A percentile compares a stretch with the other conserved stretches of the same genome.
Evolutionary conservation across 1,140 invertebrate species (phyloP).

Genomic region (Drosophila truncata): DNA sequence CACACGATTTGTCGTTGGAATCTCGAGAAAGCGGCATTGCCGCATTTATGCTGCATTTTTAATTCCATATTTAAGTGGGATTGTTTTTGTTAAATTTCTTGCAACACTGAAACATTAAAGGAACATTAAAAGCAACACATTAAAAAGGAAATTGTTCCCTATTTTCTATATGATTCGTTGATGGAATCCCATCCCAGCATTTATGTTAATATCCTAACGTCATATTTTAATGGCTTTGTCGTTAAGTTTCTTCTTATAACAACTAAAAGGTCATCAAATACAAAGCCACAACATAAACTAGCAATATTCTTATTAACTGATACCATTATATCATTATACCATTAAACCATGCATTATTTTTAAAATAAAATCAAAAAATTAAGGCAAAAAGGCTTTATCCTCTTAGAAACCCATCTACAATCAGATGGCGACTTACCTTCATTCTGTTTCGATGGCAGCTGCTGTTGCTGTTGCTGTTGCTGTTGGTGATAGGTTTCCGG

Average conservation of each 20-base stretch:
- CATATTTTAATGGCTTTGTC: neutral
- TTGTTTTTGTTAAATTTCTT: neutral
- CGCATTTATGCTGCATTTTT: neutral
- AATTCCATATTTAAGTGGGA: neutral
- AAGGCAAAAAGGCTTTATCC: neutral
- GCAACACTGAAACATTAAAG: neutral
- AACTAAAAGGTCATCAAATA: no score
- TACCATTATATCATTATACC: no score
- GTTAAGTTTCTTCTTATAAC: no score
- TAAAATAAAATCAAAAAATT: neutral
- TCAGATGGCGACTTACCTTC: slow-evolving; percentile 34
- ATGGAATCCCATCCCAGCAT: neutral
- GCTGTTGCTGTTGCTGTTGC: slow-evolving; percentile 34
- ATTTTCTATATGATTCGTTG: neutral
- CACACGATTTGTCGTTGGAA: no score
- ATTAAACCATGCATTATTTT: neutral
- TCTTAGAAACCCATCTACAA: neutral
- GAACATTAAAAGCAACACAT: no score
- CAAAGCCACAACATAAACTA: neutral
- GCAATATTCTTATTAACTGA: neutral
- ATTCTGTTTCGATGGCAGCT: slow-evolving; percentile 11
- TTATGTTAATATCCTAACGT: neutral
- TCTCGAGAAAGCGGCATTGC: no score
- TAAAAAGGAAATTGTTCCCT: no score
- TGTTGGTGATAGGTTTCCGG: slow-evolving; percentile 25